Base-by-base conservation (phyloP, 1,140 invertebrate genomes). In the Chironomus striatipennis region DNA sequence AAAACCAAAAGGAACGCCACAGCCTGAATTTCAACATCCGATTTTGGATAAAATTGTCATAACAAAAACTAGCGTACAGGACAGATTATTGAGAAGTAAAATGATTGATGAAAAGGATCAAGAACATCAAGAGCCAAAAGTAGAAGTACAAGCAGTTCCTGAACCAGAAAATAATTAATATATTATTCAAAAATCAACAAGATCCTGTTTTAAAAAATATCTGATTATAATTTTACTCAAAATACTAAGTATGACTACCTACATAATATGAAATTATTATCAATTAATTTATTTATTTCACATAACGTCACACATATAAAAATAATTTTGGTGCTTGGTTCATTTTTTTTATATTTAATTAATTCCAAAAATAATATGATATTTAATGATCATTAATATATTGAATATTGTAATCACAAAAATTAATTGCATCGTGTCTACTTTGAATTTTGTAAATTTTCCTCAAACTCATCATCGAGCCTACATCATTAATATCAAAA, bases 31-130 rank as follows among this genome's bases (percentile, higher is more conserved):
- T 20, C 65, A 70, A 20, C 65, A 20, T 70, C 65, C 65, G 20
- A 70, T 70, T 21, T 70, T 70, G 6, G 65, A 70, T 18, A 70
- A 70, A 21, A 70, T 70, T 20, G 20, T 70, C 4, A 70, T 70
- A 4, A 18, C 17, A 2, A 70, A 70, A 20, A 70, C 65, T 9
- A 70, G 65, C 7, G 65, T 70, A 3, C 65, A 70, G 18, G 65
- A 70, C 2, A 70, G 65, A 70, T 70, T 70, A 6, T 18, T 18
- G n/a, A 15, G 65, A 5, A 57, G 47, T 15, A 57, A 57, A 57
- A 57, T 57, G 47, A 5, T 57, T 0, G 47, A 57, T 57, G 47
- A 57, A 57, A 57, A 57, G n/a, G 47, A 57, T 15, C 10, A 12
- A 12, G 43, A 8, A 47, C 9, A 57, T 57, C 47, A n/a, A 34